phyloP scores from a whole-genome alignment of 2,113 vertebrate species.

The Phodopus roborovskii region DNA sequence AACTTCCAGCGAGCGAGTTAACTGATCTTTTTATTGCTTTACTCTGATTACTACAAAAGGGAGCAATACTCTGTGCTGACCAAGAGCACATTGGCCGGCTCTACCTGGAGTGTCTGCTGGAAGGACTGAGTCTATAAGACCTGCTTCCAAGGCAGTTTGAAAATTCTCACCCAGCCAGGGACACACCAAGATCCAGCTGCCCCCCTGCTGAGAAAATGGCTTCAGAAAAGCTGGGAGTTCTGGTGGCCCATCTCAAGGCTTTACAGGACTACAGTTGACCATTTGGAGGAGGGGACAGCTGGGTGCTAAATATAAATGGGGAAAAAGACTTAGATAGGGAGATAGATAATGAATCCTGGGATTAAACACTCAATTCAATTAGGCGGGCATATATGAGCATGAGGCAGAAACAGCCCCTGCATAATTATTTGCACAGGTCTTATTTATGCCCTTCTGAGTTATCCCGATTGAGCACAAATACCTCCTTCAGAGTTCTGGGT shows the following conservation, averaged over 20 bases:
- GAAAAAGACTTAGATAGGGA: constrained; percentile 84
- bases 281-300: constrained; percentile 87
- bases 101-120: constrained; percentile 55
- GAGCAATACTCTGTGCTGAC: constrained; percentile 75
- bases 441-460: constrained; percentile 87
- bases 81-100: not conserved
- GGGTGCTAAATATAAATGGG: constrained; percentile 87
- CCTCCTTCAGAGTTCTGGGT: constrained; percentile 86
- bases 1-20: constrained; percentile 87
- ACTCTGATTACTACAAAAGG: constrained; percentile 83
- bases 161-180: constrained; percentile 58
- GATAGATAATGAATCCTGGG: constrained; percentile 89
- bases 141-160: constrained; percentile 29
- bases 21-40: constrained; percentile 87
- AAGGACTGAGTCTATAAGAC: constrained; percentile 48
- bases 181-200: constrained; percentile 55
- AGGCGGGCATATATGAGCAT: constrained; percentile 84
- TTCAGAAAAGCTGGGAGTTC: constrained; percentile 62
- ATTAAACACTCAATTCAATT: constrained; percentile 89
- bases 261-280: constrained; percentile 84
- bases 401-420: constrained; percentile 85
- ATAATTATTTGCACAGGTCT: constrained; percentile 88
- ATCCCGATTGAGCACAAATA: constrained; percentile 83
- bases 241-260: constrained; percentile 78
- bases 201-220: constrained; percentile 73